Conservation (phyloP, 2,888 invertebrate genomes). For the Teleogryllus oceanicus region DNA sequence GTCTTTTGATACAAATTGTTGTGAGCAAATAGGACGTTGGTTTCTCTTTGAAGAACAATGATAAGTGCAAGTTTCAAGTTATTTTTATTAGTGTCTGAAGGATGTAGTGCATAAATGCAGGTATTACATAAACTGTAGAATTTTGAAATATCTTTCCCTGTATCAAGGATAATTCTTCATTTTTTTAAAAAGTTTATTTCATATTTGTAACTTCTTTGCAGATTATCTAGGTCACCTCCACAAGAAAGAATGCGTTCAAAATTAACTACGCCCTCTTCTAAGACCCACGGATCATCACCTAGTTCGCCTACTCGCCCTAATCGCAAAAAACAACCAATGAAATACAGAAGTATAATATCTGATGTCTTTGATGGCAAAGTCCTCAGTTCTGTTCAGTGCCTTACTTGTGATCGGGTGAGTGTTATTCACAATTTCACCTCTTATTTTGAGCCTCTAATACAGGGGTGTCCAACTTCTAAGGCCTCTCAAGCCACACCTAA, state of each 20-base stretch:
- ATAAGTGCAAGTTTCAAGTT: too few species aligned
- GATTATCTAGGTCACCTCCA: constrained; percentile 45
- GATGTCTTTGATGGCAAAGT: constrained; percentile 96
- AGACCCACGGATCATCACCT: constrained; percentile 28
- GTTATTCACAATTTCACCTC: not conserved
- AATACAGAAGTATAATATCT: constrained; percentile 76
- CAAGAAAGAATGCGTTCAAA: constrained; percentile 35
- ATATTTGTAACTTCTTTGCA: constrained; percentile 39
- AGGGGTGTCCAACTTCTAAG: too few species aligned
- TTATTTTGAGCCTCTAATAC: too few species aligned
- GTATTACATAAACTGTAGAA: too few species aligned
- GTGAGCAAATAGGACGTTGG: too few species aligned
- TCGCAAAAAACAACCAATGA: constrained; percentile 47
- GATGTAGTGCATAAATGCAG: too few species aligned
- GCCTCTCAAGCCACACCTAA: too few species aligned
- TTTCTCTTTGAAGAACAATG: too few species aligned
- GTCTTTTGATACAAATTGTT: too few species aligned
- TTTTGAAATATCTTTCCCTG: not conserved
- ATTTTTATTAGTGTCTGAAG: too few species aligned
- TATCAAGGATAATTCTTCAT: not conserved
- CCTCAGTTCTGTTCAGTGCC: constrained; percentile 92
- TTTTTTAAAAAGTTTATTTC: too few species aligned
- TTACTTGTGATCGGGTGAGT: constrained; percentile 84
- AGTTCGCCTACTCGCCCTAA: constrained; percentile 27
- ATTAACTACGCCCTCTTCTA: constrained; percentile 29